Evolutionary conservation across 2,113 vertebrate genomes (phyloP), one percentile per base, ranked within the genome.

Genomic region (Amia ocellicauda): DNA sequence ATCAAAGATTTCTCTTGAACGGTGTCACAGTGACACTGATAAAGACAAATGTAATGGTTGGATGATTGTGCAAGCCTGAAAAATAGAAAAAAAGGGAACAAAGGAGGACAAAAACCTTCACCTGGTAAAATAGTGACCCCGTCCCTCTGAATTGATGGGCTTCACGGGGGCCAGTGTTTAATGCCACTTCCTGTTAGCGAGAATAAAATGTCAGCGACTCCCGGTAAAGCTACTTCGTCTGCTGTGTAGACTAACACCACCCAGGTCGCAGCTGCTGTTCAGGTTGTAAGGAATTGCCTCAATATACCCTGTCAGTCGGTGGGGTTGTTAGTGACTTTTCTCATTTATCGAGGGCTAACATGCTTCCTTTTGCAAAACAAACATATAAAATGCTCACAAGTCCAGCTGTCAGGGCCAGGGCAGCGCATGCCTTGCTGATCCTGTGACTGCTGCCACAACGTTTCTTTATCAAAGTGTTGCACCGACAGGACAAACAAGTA

Each of bases 211-310:
- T 77, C 75, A 78, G 80, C 79, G 80, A 85, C 72, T 80, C 61
- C n/a, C 52, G 73, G 80, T 71, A 71, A 74, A 66, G 76, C 68
- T 79, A 72, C 60, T 65, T 41, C 62, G 62, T 70, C 67, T 61
- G 62, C 68, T 71, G 66, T 82, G 75, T 79, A 66, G 71, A 71
- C 78, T 73, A 82, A 77, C 84, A 79, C 63, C 72, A 78, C 67
- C 80, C 63, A 69, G 83, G 88, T 80, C 36, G 2, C 90, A 91
- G 90, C 89, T 90, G 89, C 86, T 88, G 72, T 77, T 78, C 83
- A 87, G n/a, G n/a, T n/a, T n/a, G n/a, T n/a, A n/a, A n/a, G 78
- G 86, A 92, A 93, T 88, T 91, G 87, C 85, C 84, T 93, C 91
- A 80, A 87, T 93, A 87, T 85, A 87, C 85, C 83, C 86, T 89